Conservation (phyloP, 2,797 vertebrate species). For the Chiloscyllium punctatum region DNA sequence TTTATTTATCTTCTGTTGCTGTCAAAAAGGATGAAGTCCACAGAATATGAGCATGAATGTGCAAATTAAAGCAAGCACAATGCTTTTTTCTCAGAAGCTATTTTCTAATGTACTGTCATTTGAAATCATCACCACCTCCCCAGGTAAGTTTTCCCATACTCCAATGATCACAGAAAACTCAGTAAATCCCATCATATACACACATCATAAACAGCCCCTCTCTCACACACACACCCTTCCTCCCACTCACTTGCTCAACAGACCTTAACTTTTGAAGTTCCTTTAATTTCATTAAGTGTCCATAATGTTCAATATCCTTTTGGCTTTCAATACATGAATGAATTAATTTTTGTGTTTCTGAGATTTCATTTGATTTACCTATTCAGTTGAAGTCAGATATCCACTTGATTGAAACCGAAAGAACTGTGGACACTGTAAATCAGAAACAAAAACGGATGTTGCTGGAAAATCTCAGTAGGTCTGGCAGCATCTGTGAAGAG, state of each 20-base stretch:
- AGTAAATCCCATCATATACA: neutral
- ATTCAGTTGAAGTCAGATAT: too few species aligned
- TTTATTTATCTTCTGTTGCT: too few species aligned
- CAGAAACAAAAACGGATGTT: too few species aligned
- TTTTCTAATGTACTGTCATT: neutral
- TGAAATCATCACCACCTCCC: neutral
- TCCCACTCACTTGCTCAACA: neutral
- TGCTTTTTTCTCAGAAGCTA: neutral
- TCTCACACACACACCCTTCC: neutral
- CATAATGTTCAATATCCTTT: too few species aligned
- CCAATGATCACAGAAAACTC: too few species aligned
- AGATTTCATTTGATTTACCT: too few species aligned
- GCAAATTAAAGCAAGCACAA: neutral
- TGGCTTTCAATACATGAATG: too few species aligned
- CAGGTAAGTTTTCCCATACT: neutral
- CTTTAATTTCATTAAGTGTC: neutral
- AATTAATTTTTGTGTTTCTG: too few species aligned
- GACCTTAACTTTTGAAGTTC: neutral
- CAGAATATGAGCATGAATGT: neutral
- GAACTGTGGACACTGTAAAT: too few species aligned
- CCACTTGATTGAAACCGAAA: too few species aligned
- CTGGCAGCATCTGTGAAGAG: too few species aligned
- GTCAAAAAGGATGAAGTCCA: neutral
- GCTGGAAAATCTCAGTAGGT: too few species aligned
- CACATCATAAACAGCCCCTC: neutral